Evolutionary conservation across 2,888 invertebrate genomes (phyloP).

Genomic region (Temnothorax ravouxi): DNA sequence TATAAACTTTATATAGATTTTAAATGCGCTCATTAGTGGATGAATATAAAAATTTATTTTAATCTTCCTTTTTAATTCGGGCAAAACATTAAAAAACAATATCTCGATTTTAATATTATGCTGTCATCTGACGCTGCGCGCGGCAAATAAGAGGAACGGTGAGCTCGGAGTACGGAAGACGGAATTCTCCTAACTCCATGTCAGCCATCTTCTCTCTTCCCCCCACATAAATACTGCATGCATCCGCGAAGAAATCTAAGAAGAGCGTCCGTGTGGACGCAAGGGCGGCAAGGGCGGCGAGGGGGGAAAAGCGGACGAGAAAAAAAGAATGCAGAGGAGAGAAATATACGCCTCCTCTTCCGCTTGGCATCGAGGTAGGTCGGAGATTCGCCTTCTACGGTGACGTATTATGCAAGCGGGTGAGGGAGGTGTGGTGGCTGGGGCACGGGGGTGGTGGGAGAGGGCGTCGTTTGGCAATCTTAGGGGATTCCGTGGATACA

Average conservation of each 20-base stretch:
- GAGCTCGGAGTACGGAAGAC: not conserved
- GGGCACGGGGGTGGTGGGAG: slow-evolving; percentile 71
- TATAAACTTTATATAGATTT: not conserved
- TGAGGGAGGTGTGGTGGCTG: slow-evolving; percentile 57
- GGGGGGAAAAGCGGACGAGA: slow-evolving; percentile 19
- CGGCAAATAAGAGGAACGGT: slow-evolving; percentile 5
- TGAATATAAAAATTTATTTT: not conserved
- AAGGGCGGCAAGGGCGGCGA: not conserved
- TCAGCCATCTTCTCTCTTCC: slow-evolving; percentile 43
- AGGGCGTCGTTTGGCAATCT: slow-evolving; percentile 86
- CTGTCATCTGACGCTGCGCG: not conserved
- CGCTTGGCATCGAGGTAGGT: slow-evolving; percentile 66
- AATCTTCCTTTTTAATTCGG: not conserved
- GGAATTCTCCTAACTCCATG: slow-evolving; percentile 8
- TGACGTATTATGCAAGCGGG: slow-evolving; percentile 83
- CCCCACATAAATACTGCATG: slow-evolving; percentile 51
- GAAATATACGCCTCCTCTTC: slow-evolving; percentile 68
- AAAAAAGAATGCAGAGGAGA: slow-evolving; percentile 64
- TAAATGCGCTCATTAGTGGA: not conserved
- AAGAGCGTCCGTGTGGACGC: slow-evolving; percentile 39
- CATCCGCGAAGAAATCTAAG: slow-evolving; percentile 68
- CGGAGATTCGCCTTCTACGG: slow-evolving; percentile 74
- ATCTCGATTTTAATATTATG: not conserved
- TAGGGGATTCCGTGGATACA: slow-evolving; percentile 86
- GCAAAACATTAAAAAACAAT: not conserved